phyloP scores from a whole-genome alignment of 2,888 invertebrate species.

The Lagria hirta region DNA sequence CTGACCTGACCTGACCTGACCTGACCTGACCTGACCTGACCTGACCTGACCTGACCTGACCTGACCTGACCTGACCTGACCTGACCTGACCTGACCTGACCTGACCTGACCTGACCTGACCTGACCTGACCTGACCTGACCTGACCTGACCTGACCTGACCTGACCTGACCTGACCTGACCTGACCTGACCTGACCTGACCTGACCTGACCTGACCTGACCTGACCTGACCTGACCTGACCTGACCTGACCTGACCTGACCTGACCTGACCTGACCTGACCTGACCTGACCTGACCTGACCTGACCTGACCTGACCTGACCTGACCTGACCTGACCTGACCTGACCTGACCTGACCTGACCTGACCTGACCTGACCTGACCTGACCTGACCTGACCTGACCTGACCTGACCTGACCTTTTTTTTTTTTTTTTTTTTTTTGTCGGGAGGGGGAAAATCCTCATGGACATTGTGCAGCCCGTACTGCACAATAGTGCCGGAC shows the following conservation, averaged over 20 bases:
- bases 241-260: conserved; percentile 12
- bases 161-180: conserved; percentile 12
- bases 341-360: conserved; percentile 12
- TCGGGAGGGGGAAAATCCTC: too few relatives aligned
- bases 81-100: conserved; percentile 12
- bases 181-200: conserved; percentile 12
- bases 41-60: conserved; percentile 8
- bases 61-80: conserved; percentile 12
- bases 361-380: conserved; percentile 12
- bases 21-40: conserved; percentile 7
- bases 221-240: conserved; percentile 12
- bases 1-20: conserved; percentile 7
- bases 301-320: conserved; percentile 12
- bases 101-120: conserved; percentile 12
- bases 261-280: conserved; percentile 12
- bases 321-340: conserved; percentile 12
- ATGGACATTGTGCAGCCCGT: too few relatives aligned
- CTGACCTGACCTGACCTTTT: conserved; percentile 6
- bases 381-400: conserved; percentile 8
- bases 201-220: conserved; percentile 12
- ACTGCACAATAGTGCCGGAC: too few relatives aligned
- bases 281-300: conserved; percentile 12
- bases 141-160: conserved; percentile 12
- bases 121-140: conserved; percentile 12
- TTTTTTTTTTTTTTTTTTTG: neutral